Conservation (phyloP, 1,140 invertebrate genomes). For the Palaemon carinicauda region DNA sequence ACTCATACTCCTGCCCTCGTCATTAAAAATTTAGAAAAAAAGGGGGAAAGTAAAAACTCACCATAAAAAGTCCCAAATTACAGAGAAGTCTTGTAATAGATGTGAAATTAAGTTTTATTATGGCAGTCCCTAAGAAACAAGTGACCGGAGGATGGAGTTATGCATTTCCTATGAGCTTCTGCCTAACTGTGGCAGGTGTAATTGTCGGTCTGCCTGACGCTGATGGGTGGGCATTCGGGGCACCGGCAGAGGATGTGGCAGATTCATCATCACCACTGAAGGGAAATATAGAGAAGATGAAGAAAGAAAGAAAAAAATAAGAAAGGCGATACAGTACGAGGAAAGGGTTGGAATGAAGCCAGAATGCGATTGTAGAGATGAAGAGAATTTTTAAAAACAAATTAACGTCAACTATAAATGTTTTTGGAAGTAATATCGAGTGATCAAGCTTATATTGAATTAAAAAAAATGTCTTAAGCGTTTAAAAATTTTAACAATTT, state of each 20-base stretch:
- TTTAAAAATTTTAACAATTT: no score
- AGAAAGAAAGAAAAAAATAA: background rate
- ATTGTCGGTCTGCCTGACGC: background rate
- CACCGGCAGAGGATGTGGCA: background rate
- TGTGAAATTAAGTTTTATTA: conserved; percentile 1
- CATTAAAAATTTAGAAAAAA: background rate
- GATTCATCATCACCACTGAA: background rate
- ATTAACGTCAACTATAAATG: no score
- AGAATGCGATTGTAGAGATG: background rate
- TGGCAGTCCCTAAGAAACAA: background rate
- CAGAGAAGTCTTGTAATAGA: background rate
- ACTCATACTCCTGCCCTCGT: no score
- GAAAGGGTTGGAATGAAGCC: background rate
- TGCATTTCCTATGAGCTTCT: background rate
- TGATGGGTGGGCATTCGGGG: background rate
- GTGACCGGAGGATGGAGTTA: background rate
- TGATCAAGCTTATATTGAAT: no score
- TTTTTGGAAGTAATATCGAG: no score
- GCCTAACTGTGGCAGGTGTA: background rate
- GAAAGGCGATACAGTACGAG: no score
- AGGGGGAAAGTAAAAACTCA: background rate
- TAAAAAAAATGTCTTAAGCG: no score
- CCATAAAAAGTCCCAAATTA: background rate
- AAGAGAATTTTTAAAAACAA: no score
- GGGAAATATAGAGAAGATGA: background rate